These are phyloP conservation scores for Zaprionus obscuricornis DNA, from an alignment of 2,888 invertebrate genomes.

Conservation along the genomic window DNA sequence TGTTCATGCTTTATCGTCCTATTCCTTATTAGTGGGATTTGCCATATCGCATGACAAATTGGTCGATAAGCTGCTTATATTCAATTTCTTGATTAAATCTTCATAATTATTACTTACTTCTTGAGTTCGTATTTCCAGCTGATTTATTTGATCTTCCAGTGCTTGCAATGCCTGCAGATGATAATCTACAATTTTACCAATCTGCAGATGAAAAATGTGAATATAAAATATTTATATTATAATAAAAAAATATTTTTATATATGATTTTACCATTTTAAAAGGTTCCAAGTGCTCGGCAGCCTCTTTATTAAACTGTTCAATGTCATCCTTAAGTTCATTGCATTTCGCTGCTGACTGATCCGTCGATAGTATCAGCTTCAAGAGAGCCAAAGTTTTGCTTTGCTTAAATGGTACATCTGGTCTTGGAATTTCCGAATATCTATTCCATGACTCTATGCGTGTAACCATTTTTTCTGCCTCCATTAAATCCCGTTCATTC, in stretches of 20 bases:
- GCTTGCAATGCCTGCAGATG: constrained; percentile 25
- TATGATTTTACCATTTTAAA: constrained; percentile 29
- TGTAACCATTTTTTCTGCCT: constrained; percentile 23
- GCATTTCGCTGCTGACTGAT: constrained; percentile 32
- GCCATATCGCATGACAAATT: constrained; percentile 11
- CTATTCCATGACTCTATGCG: constrained; percentile 9
- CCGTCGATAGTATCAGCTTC: constrained; percentile 36
- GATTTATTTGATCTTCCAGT: constrained; percentile 34
- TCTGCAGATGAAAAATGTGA: too few relatives aligned
- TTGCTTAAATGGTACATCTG: not conserved
- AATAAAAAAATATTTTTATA: not conserved
- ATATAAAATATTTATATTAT: not conserved
- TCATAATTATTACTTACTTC: constrained; percentile 6
- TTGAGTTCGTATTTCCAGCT: constrained; percentile 4
- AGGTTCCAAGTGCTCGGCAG: not conserved
- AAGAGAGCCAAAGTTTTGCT: constrained; percentile 33
- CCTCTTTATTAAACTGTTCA: constrained; percentile 22
- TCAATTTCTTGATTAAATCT: not conserved
- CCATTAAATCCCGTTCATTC: constrained; percentile 20
- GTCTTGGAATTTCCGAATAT: not conserved
- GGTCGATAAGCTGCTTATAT: constrained; percentile 1
- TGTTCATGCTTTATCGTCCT: not conserved
- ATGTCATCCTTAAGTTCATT: constrained; percentile 34
- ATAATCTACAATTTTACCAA: constrained; percentile 36
- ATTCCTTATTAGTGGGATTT: not conserved